These are phyloP conservation scores for Temnothorax nylanderi DNA, from an alignment of 1,140 invertebrate genomes.

Conservation along the genomic window DNA sequence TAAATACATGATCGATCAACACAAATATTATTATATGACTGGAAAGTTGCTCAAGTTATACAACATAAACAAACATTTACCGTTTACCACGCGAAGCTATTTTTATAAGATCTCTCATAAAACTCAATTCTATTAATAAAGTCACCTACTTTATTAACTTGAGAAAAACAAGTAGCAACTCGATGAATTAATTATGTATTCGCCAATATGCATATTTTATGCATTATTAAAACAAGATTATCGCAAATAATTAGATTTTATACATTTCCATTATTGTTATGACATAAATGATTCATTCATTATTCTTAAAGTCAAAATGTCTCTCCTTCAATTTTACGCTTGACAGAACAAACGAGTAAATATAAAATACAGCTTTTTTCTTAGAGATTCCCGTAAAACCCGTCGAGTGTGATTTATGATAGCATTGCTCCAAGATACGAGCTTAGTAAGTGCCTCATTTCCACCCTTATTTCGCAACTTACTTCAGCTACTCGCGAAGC, in stretches of 20 bases:
- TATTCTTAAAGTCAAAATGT: constrained; percentile 9
- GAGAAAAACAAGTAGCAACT: background rate
- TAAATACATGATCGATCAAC: constrained; percentile 52
- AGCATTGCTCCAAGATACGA: background rate
- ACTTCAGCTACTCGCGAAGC: constrained; percentile 31
- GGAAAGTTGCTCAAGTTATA: constrained; percentile 17
- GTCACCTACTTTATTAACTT: background rate
- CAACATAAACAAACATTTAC: constrained; percentile 9
- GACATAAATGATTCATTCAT: background rate
- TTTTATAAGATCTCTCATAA: constrained; percentile 19
- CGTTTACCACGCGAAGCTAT: background rate
- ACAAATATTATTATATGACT: constrained; percentile 35
- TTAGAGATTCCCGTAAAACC: background rate
- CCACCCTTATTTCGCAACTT: constrained; percentile 25
- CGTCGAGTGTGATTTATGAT: background rate
- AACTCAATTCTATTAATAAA: constrained; percentile 18
- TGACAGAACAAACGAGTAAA: background rate
- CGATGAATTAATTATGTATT: background rate
- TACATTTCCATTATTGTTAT: background rate
- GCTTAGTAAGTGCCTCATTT: constrained; percentile 26
- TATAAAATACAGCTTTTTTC: background rate
- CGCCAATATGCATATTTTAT: background rate
- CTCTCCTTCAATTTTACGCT: background rate
- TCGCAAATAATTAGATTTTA: background rate
- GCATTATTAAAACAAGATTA: background rate